Evolutionary conservation across 2,888 invertebrate species (phyloP).

Genomic region (Cistogaster globosa): DNA sequence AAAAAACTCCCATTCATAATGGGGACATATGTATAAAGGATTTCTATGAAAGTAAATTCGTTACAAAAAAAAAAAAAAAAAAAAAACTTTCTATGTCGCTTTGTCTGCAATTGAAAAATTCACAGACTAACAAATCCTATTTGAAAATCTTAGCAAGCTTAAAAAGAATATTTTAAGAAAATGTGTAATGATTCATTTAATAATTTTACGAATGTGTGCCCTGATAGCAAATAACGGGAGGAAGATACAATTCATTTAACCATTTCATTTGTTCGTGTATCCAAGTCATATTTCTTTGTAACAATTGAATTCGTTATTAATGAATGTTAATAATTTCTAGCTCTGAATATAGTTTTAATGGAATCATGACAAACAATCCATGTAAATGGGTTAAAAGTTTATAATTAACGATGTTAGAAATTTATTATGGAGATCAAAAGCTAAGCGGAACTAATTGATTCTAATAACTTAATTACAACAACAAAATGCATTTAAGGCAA

Average conservation of each 20-base stretch:
- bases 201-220: conserved; percentile 15
- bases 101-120: conserved; percentile 19
- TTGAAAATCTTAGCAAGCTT: conserved; percentile 13
- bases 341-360: conserved; percentile 44
- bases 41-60: conserved; percentile 9
- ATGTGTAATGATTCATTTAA: conserved; percentile 43
- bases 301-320: conserved; percentile 37
- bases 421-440: conserved; percentile 20
- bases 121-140: not conserved
- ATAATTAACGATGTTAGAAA: conserved; percentile 37
- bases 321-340: conserved; percentile 10
- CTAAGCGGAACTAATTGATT: conserved; percentile 54
- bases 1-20: conserved; percentile 26
- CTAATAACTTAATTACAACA: not conserved
- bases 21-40: not conserved
- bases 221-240: not conserved
- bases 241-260: not conserved
- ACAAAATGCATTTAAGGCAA: conserved; percentile 8
- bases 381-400: conserved; percentile 63
- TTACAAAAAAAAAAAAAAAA: not conserved
- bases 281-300: not conserved
- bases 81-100: not conserved
- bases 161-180: conserved; percentile 31
- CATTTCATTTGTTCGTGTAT: no score
- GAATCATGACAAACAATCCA: conserved; percentile 31